Evolutionary conservation across 2,888 invertebrate genomes (phyloP).

Genomic region (Stenichneumon culpator): DNA sequence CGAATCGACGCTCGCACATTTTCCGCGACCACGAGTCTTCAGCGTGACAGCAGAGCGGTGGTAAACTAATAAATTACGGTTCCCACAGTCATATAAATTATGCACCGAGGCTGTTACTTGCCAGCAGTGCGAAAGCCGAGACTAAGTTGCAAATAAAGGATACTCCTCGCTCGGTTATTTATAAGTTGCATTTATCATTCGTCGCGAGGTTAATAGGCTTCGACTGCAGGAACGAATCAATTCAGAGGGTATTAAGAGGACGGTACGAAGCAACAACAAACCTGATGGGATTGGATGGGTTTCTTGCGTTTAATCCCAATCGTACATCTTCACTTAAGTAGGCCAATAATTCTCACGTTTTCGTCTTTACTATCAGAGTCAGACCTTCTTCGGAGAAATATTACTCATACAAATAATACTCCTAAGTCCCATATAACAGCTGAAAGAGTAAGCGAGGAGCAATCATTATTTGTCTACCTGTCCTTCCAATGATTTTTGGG

Average conservation of each 20-base stretch:
- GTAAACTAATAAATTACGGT: constrained; percentile 66
- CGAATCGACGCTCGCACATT: constrained; percentile 65
- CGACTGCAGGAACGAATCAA: constrained; percentile 67
- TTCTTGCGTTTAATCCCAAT: constrained; percentile 52
- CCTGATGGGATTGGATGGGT: constrained; percentile 43
- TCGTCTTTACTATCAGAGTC: constrained; percentile 8
- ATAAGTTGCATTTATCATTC: constrained; percentile 67
- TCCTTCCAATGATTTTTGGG: not conserved
- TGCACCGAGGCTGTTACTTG: constrained; percentile 62
- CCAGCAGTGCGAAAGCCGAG: constrained; percentile 56
- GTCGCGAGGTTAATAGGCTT: constrained; percentile 63
- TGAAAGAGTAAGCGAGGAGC: not conserved
- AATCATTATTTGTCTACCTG: not conserved
- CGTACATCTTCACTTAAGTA: constrained; percentile 49
- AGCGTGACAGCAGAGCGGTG: constrained; percentile 60
- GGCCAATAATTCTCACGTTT: constrained; percentile 44
- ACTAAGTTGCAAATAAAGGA: constrained; percentile 67
- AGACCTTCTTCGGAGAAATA: constrained; percentile 5
- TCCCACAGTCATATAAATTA: constrained; percentile 66
- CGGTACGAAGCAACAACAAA: constrained; percentile 50
- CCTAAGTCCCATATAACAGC: not conserved
- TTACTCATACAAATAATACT: not conserved
- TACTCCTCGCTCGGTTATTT: constrained; percentile 64
- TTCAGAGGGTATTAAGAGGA: constrained; percentile 52
- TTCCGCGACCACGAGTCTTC: constrained; percentile 64